Percentiles rank a stretch among this genome's conserved stretches.
Conservation (phyloP, 1,140 invertebrate genomes). For the Neotoxoptera formosana region DNA sequence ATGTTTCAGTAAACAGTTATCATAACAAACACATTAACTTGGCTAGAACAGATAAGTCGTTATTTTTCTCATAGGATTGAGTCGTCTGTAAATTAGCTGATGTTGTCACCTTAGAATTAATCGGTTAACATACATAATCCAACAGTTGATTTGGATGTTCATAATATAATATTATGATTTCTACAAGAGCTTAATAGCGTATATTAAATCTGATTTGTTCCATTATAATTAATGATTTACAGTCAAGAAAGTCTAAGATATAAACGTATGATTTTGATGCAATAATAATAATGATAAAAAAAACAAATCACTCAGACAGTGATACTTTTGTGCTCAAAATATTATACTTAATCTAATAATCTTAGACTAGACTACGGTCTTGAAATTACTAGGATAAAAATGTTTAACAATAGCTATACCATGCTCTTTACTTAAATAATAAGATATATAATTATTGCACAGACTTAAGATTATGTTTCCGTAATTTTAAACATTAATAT, state of each 20-base stretch:
- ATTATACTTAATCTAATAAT: conserved; percentile 20
- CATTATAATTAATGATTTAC: not conserved
- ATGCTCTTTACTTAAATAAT: conserved; percentile 54
- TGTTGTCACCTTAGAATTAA: not conserved
- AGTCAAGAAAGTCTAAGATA: not conserved
- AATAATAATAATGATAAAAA: conserved; percentile 10
- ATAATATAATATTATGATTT: not conserved
- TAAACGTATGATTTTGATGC: not conserved
- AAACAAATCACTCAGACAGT: not conserved
- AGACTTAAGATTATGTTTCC: conserved; percentile 48
- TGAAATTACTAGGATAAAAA: conserved; percentile 44
- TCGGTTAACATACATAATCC: not conserved
- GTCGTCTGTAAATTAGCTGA: not conserved
- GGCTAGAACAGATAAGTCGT: not conserved
- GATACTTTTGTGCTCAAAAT: not conserved
- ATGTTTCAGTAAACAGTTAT: not conserved
- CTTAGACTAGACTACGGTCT: conserved; percentile 22
- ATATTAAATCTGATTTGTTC: not conserved
- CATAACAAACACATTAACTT: not conserved
- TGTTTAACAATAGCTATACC: conserved; percentile 51
- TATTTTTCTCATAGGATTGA: not conserved
- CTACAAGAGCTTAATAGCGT: not conserved
- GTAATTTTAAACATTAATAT: conserved; percentile 44
- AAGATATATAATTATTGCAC: conserved; percentile 48
- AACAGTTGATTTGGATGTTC: not conserved